A percentile compares a stretch with the other conserved stretches of the same genome.
Evolutionary conservation across 2,113 vertebrate genomes (phyloP).

Genomic region (Aptenodytes forsteri): DNA sequence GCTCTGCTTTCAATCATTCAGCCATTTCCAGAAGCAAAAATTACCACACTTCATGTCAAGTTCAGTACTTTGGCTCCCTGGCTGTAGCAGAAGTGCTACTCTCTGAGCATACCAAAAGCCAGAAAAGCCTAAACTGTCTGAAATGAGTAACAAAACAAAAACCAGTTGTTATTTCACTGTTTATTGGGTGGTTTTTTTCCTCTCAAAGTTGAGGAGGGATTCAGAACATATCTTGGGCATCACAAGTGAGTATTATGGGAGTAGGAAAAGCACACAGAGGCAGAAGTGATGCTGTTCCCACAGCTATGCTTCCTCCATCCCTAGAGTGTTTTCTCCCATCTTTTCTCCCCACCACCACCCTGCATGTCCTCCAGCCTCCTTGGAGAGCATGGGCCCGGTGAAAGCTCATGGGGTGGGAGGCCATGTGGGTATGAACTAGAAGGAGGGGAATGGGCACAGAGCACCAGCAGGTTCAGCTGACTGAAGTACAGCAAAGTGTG

Average conservation of each 20-base stretch:
- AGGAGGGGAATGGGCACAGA: background rate
- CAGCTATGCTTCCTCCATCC: background rate
- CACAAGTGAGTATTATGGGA: background rate
- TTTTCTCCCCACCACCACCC: background rate
- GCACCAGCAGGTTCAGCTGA: background rate
- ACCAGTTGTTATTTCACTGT: background rate
- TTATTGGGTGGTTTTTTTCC: background rate
- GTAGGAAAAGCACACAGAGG: background rate
- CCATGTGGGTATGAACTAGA: rapidly evolving
- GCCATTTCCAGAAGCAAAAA: background rate
- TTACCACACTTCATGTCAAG: background rate
- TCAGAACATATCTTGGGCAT: background rate
- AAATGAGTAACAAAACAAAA: background rate
- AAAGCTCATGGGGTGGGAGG: background rate
- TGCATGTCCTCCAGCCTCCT: background rate
- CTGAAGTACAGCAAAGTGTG: background rate
- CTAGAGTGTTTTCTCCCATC: background rate
- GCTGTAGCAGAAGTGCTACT: background rate
- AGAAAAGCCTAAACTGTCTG: background rate
- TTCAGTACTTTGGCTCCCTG: background rate
- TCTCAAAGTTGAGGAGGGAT: background rate
- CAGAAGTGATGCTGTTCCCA: background rate
- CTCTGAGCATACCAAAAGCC: background rate
- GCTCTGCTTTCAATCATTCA: background rate
- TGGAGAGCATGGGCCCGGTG: background rate